Evolutionary conservation across 2,888 invertebrate species (phyloP), one percentile per base, ranked within the genome.

Genomic region (Mactromeris polynyma): DNA sequence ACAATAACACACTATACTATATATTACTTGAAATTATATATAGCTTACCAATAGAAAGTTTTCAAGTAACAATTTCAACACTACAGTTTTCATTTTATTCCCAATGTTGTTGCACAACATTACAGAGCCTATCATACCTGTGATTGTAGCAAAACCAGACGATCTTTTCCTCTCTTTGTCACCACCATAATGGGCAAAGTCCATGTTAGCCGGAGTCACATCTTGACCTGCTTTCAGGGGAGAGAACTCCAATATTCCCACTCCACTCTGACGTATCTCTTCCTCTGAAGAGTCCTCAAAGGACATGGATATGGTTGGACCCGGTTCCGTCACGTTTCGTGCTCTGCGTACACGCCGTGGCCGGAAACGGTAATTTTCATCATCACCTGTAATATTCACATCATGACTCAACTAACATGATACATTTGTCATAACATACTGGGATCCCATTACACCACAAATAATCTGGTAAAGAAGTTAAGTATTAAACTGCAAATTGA

Each of bases 221-320:
- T 98, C 98, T 95, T 98, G 98, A 0, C 98, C 98, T 0, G 98
- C 98, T 96, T 98, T 98, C 92, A 98, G 98, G 0, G 98, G 98
- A 38, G 98, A 98, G 97, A 98, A 98, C 96, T 98, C 98, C 85
- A 98, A 94, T 64, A 97, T 97, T 26, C 97, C 97, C 21, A 93
- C 94, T 17, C 97, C 97, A 88, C 97, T 96, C 86, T 96, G 95
- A 3, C 96, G 93, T 40, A 96, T 95, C 26, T 96, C 96, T 40
- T 96, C 96, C 40, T 96, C 96, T 54, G 96, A 95, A 17, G 96
- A 95, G 42, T 94, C 95, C 14, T 94, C 95, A 87, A 95, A 95
- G 19, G 95, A 95, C 90, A 96, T 94, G 46, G 94, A 94, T 85
- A 93, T 89, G 64, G 90, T 93, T n/a, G 93, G 93, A 3, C 93